Evolutionary conservation across 2,113 vertebrate genomes (phyloP), one percentile per base, ranked within the genome.

Genomic region (Podarcis cretensis): DNA sequence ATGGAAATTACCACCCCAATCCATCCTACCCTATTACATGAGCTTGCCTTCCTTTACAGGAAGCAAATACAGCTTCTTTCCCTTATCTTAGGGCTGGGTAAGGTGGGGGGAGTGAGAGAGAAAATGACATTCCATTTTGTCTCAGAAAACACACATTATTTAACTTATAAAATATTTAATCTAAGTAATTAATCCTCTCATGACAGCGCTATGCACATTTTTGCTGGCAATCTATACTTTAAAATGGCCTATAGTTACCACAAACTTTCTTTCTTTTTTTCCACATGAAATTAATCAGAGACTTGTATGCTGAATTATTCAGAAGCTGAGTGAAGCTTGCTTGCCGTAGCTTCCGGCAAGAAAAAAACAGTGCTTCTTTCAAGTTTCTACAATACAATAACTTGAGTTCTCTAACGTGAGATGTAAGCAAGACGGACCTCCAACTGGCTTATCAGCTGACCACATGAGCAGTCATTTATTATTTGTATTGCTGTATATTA

Each of bases 131-230:
- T 96, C 95, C 96, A 97, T 97, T 97, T 97, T 96, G 95, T 97
- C 95, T 97, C 94, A 89, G 96, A 97, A 97, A 97, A 97, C 95
- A 97, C 95, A 97, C 96, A 97, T 97, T 97, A 97, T 97, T 97
- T 96, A 96, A 96, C 95, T 96, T 96, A 97, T 97, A 96, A 97
- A 97, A 97, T 97, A 97, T 97, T 97, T 97, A 98, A 95, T 96
- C 95, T 96, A 87, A 92, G 95, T 93, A 97, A 97, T 98, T 96
- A 97, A 97, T 97, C 96, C 96, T 97, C 94, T 95, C 94, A 81
- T 89, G 94, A 94, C 94, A 92, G 90, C 84, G 35, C 95, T 95
- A 94, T 95, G 91, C 95, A 95, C 95, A 95, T 95, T 96, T 95
- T 93, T 93, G 88, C 94, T 88, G 87, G 93, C 96, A 95, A 91